Conservation (phyloP, 2,113 vertebrate genomes). For the Dasypus novemcinctus region DNA sequence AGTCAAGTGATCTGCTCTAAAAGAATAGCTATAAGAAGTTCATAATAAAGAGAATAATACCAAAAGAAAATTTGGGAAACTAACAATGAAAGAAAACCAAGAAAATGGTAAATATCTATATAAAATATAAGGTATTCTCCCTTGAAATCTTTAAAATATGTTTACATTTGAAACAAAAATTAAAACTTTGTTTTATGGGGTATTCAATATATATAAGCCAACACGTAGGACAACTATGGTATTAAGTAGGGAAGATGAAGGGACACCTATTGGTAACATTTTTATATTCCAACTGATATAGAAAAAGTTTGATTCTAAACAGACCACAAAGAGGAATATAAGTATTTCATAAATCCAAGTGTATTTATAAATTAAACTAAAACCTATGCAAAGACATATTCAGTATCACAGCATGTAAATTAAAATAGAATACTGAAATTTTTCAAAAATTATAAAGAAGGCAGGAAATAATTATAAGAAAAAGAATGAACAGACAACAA, state of each 20-base stretch:
- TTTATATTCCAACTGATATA: neutral
- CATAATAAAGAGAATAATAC: neutral
- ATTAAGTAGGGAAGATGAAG: neutral
- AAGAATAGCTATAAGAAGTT: neutral
- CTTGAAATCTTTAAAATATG: neutral
- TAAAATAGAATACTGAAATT: neutral
- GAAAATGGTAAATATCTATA: neutral
- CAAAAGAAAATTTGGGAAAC: neutral
- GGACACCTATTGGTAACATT: neutral
- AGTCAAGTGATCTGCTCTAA: neutral
- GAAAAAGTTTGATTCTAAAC: neutral
- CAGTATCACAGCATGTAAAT: neutral
- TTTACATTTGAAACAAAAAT: neutral
- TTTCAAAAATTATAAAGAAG: neutral
- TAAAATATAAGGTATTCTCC: neutral
- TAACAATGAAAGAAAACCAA: neutral
- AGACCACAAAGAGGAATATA: neutral
- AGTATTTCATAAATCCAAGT: neutral
- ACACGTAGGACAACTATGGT: neutral
- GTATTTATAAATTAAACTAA: neutral
- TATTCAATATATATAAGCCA: neutral
- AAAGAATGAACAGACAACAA: neutral
- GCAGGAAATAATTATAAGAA: neutral
- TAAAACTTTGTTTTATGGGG: neutral
- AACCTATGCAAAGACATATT: neutral